phyloP scores from a whole-genome alignment of 2,888 invertebrate species.

The Eilema sororculum region DNA sequence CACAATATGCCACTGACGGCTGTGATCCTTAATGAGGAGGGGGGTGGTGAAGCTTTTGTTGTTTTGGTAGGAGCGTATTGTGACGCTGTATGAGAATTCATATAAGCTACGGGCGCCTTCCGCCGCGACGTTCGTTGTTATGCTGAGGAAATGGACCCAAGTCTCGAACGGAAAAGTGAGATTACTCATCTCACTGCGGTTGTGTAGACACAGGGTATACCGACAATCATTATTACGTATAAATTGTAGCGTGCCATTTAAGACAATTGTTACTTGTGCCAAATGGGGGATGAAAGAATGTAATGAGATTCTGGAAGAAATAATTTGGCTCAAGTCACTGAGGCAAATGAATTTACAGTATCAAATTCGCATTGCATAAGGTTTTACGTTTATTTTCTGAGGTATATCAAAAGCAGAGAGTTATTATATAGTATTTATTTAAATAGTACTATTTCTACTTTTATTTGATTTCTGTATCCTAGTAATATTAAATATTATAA shows the following conservation, averaged over 20 bases:
- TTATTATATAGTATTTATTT: too few relatives aligned
- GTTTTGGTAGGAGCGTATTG: conserved; percentile 51
- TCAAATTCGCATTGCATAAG: neutral
- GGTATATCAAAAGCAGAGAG: too few relatives aligned
- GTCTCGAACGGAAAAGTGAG: conserved; percentile 69
- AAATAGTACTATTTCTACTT: too few relatives aligned
- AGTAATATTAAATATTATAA: too few relatives aligned
- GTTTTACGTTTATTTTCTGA: neutral
- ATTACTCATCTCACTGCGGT: conserved; percentile 51
- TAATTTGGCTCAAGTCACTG: neutral
- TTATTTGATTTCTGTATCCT: too few relatives aligned
- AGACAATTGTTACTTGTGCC: conserved; percentile 8
- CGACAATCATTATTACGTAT: conserved; percentile 36
- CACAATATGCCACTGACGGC: conserved; percentile 37
- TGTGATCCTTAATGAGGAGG: conserved; percentile 34
- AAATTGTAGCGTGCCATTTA: conserved; percentile 31
- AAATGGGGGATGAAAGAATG: neutral
- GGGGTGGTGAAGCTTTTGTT: conserved; percentile 51
- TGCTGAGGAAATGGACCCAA: conserved; percentile 74
- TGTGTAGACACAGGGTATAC: conserved; percentile 44
- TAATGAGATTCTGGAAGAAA: neutral
- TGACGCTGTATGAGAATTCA: conserved; percentile 67
- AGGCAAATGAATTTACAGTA: neutral
- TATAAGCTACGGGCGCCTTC: conserved; percentile 72
- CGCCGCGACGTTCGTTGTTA: conserved; percentile 66